These are phyloP conservation scores for Graptemys geographica DNA, from an alignment of 2,797 vertebrate species.

Conservation along the genomic window DNA sequence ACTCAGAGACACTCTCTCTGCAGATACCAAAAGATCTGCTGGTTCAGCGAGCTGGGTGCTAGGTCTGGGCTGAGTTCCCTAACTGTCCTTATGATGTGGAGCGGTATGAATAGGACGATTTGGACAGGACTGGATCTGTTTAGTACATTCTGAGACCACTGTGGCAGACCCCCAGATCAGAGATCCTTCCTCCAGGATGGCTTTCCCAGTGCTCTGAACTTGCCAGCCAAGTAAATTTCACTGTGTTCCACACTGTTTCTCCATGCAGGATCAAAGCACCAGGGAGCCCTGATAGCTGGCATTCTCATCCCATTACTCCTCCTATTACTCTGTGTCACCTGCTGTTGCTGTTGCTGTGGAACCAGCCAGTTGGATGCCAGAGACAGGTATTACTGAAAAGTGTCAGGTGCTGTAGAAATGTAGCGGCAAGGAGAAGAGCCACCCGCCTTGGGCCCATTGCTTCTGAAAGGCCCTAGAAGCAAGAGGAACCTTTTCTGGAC, in stretches of 20 bases:
- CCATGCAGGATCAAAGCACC: constrained; percentile 71
- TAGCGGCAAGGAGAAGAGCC: neutral
- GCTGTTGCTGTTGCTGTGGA: constrained; percentile 89
- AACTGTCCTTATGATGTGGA: neutral
- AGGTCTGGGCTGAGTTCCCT: neutral
- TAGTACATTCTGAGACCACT: neutral
- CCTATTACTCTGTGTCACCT: constrained; percentile 84
- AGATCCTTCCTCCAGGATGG: neutral
- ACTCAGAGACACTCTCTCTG: too few species aligned
- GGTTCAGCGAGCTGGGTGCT: neutral
- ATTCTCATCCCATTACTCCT: constrained; percentile 87
- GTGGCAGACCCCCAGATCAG: neutral
- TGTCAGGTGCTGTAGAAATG: neutral
- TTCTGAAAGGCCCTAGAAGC: neutral
- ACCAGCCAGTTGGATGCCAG: constrained; percentile 77
- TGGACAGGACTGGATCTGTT: neutral
- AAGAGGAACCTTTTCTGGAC: neutral
- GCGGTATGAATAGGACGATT: neutral
- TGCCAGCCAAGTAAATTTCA: neutral
- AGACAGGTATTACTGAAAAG: constrained; percentile 84
- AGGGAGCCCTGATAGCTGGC: constrained; percentile 80
- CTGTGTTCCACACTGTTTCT: neutral
- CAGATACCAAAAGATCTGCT: neutral
- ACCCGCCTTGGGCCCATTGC: neutral
- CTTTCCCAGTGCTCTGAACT: neutral